Conservation (phyloP, 2,888 invertebrate genomes). For the Pristionchus mayeri region DNA sequence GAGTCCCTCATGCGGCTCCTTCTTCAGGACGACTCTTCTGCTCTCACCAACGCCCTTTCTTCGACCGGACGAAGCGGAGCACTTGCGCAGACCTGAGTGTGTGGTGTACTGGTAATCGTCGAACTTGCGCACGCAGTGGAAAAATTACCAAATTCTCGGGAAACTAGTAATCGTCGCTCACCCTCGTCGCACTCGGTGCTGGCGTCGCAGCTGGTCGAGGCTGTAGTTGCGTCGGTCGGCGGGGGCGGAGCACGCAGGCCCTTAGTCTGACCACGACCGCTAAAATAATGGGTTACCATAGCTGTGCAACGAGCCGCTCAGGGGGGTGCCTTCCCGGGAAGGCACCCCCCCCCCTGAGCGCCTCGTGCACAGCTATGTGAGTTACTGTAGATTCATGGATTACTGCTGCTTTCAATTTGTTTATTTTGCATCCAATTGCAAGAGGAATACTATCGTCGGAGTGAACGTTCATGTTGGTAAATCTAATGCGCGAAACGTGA, state of each 20-base stretch:
- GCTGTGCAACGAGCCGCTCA: too few relatives aligned
- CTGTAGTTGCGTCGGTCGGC: not conserved
- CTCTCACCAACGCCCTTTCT: slow-evolving; percentile 78
- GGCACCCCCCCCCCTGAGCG: too few relatives aligned
- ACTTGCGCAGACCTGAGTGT: slow-evolving; percentile 62
- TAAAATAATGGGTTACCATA: slow-evolving; percentile 52
- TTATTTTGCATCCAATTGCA: too few relatives aligned
- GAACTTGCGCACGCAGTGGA: slow-evolving; percentile 14
- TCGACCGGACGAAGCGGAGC: not conserved
- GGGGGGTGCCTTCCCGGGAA: too few relatives aligned
- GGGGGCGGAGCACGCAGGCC: slow-evolving; percentile 57
- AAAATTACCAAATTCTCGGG: not conserved
- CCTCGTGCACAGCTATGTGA: too few relatives aligned
- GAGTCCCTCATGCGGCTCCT: slow-evolving; percentile 86
- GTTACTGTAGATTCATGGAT: too few relatives aligned
- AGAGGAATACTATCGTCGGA: too few relatives aligned
- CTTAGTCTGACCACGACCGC: slow-evolving; percentile 66
- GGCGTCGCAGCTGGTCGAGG: slow-evolving; percentile 35
- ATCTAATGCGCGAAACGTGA: too few relatives aligned
- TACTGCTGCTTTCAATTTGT: too few relatives aligned
- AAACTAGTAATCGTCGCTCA: slow-evolving; percentile 29
- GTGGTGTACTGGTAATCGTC: not conserved
- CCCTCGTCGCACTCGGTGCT: slow-evolving; percentile 22
- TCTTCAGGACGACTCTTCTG: slow-evolving; percentile 82
- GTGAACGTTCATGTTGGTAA: too few relatives aligned